Evolutionary conservation across 2,888 invertebrate genomes (phyloP).

Genomic region (Melipona beecheii): DNA sequence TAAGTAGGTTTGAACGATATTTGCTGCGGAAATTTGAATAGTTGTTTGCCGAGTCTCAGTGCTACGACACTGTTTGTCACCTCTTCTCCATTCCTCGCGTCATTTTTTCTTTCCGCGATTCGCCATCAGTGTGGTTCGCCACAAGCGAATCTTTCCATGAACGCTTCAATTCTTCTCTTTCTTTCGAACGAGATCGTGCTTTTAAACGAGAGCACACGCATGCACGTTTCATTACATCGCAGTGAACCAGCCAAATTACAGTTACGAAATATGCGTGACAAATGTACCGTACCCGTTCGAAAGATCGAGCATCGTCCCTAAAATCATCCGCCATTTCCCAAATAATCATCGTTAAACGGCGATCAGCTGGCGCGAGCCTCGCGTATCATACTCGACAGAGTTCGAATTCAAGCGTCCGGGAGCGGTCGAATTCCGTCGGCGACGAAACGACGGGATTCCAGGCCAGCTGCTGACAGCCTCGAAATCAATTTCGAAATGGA

Average conservation of each 20-base stretch:
- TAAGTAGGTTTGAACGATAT: not conserved
- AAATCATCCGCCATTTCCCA: not conserved
- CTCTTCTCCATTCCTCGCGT: not conserved
- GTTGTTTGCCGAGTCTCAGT: too few relatives aligned
- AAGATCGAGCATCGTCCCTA: not conserved
- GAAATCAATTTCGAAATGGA: conserved; percentile 37
- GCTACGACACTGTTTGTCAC: conserved; percentile 5
- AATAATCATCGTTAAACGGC: not conserved
- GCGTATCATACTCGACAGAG: conserved; percentile 13
- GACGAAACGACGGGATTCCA: conserved; percentile 35
- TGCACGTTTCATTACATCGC: too few relatives aligned
- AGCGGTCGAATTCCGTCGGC: conserved; percentile 26
- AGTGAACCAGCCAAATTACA: too few relatives aligned
- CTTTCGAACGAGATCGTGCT: too few relatives aligned
- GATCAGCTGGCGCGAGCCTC: not conserved
- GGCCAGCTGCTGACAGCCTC: conserved; percentile 15
- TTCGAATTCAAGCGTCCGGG: conserved; percentile 15
- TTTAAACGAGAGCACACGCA: too few relatives aligned
- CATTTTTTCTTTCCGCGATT: not conserved
- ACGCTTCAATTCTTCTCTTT: too few relatives aligned
- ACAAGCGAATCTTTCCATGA: not conserved
- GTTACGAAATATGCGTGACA: too few relatives aligned
- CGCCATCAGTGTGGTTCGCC: not conserved
- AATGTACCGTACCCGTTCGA: not conserved
- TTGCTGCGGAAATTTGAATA: too few relatives aligned